Percentiles rank a stretch among this genome's conserved stretches.
phyloP scores from a whole-genome alignment of 2,888 invertebrate species.

The Pristionchus arcanus region DNA sequence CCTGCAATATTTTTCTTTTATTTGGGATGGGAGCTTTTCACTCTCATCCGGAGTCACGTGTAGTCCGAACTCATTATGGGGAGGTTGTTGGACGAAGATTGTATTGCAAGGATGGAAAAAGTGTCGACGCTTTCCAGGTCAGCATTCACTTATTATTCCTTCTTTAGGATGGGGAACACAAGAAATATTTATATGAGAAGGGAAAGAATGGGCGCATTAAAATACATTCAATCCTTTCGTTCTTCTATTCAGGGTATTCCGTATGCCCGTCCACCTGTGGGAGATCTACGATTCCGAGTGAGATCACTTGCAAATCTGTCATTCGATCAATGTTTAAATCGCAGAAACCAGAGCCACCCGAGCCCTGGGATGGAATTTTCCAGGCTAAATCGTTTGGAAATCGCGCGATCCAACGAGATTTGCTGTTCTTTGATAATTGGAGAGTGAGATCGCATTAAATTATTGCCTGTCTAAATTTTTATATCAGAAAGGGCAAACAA shows the following conservation, averaged over 20 bases:
- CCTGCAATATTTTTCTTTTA: neutral
- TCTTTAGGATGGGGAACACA: too few species aligned
- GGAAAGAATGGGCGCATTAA: neutral
- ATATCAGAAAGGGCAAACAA: constrained; percentile 16
- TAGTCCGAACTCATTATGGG: constrained; percentile 37
- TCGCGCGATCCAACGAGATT: constrained; percentile 62
- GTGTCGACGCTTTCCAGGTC: constrained; percentile 48
- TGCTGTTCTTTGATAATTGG: constrained; percentile 39
- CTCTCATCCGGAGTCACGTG: constrained; percentile 36
- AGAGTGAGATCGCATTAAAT: neutral
- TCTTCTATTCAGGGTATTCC: constrained; percentile 43
- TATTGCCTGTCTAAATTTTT: neutral
- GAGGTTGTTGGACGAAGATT: constrained; percentile 23
- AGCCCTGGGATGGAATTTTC: constrained; percentile 63
- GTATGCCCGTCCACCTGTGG: constrained; percentile 28
- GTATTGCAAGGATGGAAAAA: neutral
- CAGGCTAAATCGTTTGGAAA: constrained; percentile 62
- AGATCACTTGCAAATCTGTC: neutral
- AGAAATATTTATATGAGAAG: too few species aligned
- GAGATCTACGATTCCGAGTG: constrained; percentile 41
- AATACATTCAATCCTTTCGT: too few species aligned
- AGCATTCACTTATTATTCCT: neutral
- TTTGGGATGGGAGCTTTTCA: neutral
- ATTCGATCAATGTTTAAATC: neutral
- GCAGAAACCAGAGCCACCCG: constrained; percentile 64